Percentiles rank a stretch among this genome's conserved stretches.
Conservation (phyloP, 2,888 invertebrate species). For the Megamerina dolium region DNA sequence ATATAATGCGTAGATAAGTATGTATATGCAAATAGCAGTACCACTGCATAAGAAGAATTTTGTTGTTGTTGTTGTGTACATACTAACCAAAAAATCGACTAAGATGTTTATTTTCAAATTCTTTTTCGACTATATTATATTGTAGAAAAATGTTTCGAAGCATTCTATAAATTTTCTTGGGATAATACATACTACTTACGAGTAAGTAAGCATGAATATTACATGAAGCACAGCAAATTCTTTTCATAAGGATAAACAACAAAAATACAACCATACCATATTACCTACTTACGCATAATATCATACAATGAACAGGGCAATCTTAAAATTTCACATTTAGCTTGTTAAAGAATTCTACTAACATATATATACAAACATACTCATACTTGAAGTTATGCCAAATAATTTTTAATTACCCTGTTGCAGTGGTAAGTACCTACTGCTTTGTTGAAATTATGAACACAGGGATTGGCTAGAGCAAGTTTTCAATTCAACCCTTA, state of each 20-base stretch:
- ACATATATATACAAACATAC: too few relatives aligned
- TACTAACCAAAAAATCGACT: constrained; percentile 22
- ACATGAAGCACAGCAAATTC: constrained; percentile 8
- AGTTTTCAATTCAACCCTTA: constrained; percentile 13
- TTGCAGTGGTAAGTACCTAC: background rate
- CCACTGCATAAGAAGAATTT: background rate
- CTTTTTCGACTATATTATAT: constrained; percentile 30
- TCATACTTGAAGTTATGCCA: too few relatives aligned
- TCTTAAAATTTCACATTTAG: too few relatives aligned
- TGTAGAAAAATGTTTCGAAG: constrained; percentile 26
- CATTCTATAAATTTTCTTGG: constrained; percentile 36
- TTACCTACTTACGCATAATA: too few relatives aligned
- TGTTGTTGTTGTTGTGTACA: too few relatives aligned
- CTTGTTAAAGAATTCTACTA: too few relatives aligned
- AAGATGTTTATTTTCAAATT: constrained; percentile 30
- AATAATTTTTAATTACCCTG: constrained; percentile 6
- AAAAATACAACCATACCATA: too few relatives aligned
- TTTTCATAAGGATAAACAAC: background rate
- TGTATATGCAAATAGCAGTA: too few relatives aligned
- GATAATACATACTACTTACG: constrained; percentile 28
- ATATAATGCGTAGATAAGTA: too few relatives aligned
- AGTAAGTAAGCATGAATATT: too few relatives aligned
- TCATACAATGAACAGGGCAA: too few relatives aligned
- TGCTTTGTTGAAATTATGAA: constrained; percentile 2
- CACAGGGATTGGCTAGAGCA: constrained; percentile 9